Percentiles rank a stretch among this genome's conserved stretches.
These are phyloP conservation scores for Phania funesta DNA, from an alignment of 2,888 invertebrate species.

Conservation along the genomic window DNA sequence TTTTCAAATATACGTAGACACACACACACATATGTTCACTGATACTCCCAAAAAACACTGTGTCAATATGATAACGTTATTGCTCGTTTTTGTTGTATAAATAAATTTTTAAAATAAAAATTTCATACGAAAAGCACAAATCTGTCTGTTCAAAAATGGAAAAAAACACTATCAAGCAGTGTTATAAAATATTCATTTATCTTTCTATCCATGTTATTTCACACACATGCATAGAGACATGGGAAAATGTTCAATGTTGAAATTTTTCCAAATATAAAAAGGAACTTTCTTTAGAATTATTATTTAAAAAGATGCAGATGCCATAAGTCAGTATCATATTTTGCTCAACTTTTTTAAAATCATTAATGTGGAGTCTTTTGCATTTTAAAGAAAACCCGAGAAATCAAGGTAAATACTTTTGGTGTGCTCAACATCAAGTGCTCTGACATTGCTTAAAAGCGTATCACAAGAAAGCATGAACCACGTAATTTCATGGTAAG, in stretches of 20 bases:
- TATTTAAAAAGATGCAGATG: not conserved
- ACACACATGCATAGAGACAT: not conserved
- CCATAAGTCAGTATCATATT: not conserved
- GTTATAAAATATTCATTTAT: constrained; percentile 39
- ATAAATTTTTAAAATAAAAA: constrained; percentile 17
- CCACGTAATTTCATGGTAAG: too few species aligned
- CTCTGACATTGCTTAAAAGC: too few species aligned
- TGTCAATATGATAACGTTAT: constrained; percentile 15
- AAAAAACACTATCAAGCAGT: constrained; percentile 31
- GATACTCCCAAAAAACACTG: not conserved
- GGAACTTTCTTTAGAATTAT: not conserved
- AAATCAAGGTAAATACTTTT: too few species aligned
- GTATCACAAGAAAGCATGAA: too few species aligned
- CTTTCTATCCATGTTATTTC: not conserved
- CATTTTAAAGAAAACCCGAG: too few species aligned
- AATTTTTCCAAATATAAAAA: not conserved
- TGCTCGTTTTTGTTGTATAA: not conserved
- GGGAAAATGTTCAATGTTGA: not conserved
- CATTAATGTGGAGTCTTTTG: too few species aligned
- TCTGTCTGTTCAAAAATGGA: not conserved
- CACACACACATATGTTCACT: not conserved
- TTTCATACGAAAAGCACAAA: constrained; percentile 34
- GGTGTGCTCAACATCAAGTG: too few species aligned
- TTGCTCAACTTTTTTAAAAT: too few species aligned
- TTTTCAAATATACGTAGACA: not conserved